Conservation (phyloP, 2,888 invertebrate genomes). For the Phanerotoma sp. region DNA sequence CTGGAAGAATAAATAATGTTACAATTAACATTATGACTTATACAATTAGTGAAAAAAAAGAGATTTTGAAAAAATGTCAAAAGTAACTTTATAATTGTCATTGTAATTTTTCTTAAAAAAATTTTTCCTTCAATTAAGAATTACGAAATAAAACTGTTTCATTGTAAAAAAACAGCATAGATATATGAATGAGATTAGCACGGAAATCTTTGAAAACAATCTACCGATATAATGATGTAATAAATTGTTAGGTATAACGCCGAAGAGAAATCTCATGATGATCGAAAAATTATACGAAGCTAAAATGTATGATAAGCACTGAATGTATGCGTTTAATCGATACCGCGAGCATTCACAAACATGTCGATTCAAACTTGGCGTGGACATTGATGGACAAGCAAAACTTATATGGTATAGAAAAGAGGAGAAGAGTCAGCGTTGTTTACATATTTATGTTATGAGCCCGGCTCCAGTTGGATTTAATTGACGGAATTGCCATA, state of each 20-base stretch:
- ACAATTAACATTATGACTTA: no score
- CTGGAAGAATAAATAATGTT: no score
- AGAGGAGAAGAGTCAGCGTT: slow-evolving; percentile 32
- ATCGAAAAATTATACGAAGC: slow-evolving; percentile 33
- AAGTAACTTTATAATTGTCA: no score
- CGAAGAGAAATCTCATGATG: slow-evolving; percentile 9
- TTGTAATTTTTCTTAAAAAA: no score
- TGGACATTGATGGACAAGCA: slow-evolving; percentile 57
- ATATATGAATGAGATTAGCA: no score
- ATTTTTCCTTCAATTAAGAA: no score
- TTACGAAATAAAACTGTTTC: no score
- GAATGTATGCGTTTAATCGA: slow-evolving; percentile 17
- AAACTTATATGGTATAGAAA: slow-evolving; percentile 50
- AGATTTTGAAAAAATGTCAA: no score
- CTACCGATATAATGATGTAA: slow-evolving; percentile 4
- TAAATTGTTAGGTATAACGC: background rate
- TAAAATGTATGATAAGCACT: slow-evolving; percentile 48
- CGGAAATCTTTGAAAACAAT: background rate
- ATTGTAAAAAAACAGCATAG: no score
- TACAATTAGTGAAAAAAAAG: no score
- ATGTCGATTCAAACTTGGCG: slow-evolving; percentile 44
- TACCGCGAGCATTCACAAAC: slow-evolving; percentile 42
- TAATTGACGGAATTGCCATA: slow-evolving; percentile 57
- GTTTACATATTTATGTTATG: slow-evolving; percentile 58
- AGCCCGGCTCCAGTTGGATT: slow-evolving; percentile 49